Evolutionary conservation across 2,797 vertebrate genomes (phyloP).

Genomic region (Philypnodon macrostomus): DNA sequence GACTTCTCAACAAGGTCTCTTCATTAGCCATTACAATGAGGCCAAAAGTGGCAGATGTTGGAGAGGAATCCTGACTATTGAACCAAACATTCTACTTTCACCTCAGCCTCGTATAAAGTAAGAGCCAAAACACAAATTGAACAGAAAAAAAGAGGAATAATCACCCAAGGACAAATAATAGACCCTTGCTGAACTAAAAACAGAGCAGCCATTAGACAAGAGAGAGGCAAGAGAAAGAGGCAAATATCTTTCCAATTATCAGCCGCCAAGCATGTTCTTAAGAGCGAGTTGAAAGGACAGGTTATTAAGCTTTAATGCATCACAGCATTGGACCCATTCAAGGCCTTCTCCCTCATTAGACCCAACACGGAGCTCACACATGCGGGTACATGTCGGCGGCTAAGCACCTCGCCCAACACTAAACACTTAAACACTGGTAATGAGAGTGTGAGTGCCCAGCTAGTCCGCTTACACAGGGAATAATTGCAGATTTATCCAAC

Average conservation of each 20-base stretch:
- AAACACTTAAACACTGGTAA: conserved; percentile 72
- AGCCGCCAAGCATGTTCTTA: conserved; percentile 63
- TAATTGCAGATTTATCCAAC: conserved; percentile 69
- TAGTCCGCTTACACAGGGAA: conserved; percentile 60
- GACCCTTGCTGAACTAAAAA: conserved; percentile 52
- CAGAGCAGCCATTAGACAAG: conserved; percentile 60
- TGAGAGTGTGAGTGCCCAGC: conserved; percentile 62
- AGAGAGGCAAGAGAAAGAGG: conserved; percentile 56
- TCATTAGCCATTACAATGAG: conserved; percentile 7
- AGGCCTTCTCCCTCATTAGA: conserved; percentile 71
- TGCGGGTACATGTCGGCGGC: conserved; percentile 12
- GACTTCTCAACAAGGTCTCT: conserved; percentile 16
- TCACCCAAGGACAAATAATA: conserved; percentile 63
- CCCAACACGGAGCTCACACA: conserved; percentile 35
- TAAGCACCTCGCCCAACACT: conserved; percentile 61
- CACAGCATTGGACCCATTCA: conserved; percentile 70
- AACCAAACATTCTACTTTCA: conserved; percentile 35
- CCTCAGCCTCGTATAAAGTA: conserved; percentile 30
- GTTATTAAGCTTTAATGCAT: conserved; percentile 76
- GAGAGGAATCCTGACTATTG: conserved; percentile 12
- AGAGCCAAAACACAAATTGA: conserved; percentile 38
- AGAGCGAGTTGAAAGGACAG: conserved; percentile 69
- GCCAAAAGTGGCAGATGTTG: conserved; percentile 20
- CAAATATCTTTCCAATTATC: conserved; percentile 75
- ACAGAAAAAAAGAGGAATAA: conserved; percentile 23